A percentile compares a stretch with the other conserved stretches of the same genome.
phyloP scores from a whole-genome alignment of 1,140 invertebrate genomes.

The Drosophila miranda region DNA sequence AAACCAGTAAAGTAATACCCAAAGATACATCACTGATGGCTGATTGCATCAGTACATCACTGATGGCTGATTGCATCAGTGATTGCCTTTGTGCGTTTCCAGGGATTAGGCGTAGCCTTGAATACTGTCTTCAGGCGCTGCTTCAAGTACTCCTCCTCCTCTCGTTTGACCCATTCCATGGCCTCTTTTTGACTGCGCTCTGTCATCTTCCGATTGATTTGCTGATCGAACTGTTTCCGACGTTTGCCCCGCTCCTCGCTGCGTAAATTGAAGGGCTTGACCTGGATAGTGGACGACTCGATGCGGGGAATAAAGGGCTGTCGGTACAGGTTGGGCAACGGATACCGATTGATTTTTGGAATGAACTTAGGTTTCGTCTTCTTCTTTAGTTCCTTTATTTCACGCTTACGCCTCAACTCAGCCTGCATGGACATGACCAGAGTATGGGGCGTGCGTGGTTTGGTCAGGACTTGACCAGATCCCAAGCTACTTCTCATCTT shows the following conservation, averaged over 20 bases:
- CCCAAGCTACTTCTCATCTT: slow-evolving; percentile 1
- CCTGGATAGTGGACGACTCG: slow-evolving; percentile 16
- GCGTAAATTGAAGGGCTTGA: slow-evolving; percentile 42
- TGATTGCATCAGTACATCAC: background rate
- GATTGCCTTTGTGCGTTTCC: slow-evolving; percentile 14
- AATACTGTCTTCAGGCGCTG: slow-evolving; percentile 47
- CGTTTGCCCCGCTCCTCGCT: slow-evolving; percentile 22
- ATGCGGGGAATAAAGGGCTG: slow-evolving; percentile 46
- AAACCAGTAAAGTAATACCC: too few relatives aligned
- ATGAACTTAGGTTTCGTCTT: background rate
- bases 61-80: background rate
- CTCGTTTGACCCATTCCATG: background rate
- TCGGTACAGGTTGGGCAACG: slow-evolving; percentile 12
- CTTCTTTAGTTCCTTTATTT: background rate
- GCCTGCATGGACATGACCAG: slow-evolving; percentile 30
- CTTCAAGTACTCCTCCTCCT: slow-evolving; percentile 14
- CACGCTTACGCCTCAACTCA: background rate
- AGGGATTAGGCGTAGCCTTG: slow-evolving; percentile 54
- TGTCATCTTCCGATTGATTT: slow-evolving; percentile 3
- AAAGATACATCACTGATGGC: background rate
- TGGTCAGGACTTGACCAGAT: slow-evolving; percentile 21
- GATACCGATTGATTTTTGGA: slow-evolving; percentile 15
- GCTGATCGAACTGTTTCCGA: slow-evolving; percentile 37
- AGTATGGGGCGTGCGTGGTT: slow-evolving; percentile 31
- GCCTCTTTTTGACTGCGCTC: background rate